A percentile compares a stretch with the other conserved stretches of the same genome.
Conservation (phyloP, 2,888 invertebrate species). For the Tillus elongatus region DNA sequence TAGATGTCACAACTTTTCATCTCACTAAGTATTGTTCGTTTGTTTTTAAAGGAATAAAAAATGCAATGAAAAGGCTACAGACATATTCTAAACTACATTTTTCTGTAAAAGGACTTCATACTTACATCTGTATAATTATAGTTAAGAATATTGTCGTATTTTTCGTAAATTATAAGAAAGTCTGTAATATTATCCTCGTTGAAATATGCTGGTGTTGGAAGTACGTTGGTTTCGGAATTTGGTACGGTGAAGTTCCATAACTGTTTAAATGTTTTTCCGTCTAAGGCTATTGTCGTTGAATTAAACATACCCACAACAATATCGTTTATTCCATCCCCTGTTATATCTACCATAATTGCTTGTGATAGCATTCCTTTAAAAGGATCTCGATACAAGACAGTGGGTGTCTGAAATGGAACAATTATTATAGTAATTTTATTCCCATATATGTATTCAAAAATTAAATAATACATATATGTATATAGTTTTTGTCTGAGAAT, state of each 20-base stretch:
- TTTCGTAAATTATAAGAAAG: slow-evolving; percentile 60
- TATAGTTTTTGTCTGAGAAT: no score
- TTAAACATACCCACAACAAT: slow-evolving; percentile 66
- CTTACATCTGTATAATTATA: slow-evolving; percentile 55
- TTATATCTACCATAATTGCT: slow-evolving; percentile 61
- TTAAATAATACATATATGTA: slow-evolving; percentile 6
- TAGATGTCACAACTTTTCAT: no score
- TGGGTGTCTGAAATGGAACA: slow-evolving; percentile 46
- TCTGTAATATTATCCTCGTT: slow-evolving; percentile 69
- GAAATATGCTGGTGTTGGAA: slow-evolving; percentile 70
- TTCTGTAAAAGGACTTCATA: no score
- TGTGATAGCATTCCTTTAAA: slow-evolving; percentile 59
- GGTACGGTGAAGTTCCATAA: slow-evolving; percentile 68
- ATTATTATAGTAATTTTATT: slow-evolving; percentile 21
- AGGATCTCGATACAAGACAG: slow-evolving; percentile 48
- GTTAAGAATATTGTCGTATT: slow-evolving; percentile 30
- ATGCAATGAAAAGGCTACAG: no score
- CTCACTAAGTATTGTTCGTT: no score
- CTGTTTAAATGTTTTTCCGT: slow-evolving; percentile 55
- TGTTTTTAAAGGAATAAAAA: no score
- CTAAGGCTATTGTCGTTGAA: slow-evolving; percentile 60
- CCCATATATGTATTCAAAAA: slow-evolving; percentile 16
- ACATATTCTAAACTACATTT: no score
- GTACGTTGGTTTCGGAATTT: slow-evolving; percentile 60
- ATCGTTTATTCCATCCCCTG: slow-evolving; percentile 60